A percentile compares a stretch with the other conserved stretches of the same genome.
Conservation (phyloP, 2,797 vertebrate genomes). For the Calcarius lapponicus region DNA sequence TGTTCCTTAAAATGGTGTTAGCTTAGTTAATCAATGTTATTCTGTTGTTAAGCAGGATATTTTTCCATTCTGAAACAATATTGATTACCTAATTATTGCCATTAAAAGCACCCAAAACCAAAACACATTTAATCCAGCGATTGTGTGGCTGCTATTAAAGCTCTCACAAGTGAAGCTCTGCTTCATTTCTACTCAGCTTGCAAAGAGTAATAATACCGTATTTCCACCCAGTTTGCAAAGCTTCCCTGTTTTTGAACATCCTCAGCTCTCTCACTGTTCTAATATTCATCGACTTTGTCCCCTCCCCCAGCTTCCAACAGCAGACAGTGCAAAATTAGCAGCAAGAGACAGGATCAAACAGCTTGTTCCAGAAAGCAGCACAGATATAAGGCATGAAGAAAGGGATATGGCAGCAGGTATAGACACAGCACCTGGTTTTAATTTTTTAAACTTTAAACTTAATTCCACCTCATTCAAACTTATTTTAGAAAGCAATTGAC, state of each 20-base stretch:
- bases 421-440: neutral
- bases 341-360: neutral
- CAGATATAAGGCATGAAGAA: neutral
- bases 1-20: conserved; percentile 46
- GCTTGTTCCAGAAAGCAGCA: neutral
- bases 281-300: neutral
- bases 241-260: neutral
- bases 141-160: neutral
- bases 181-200: neutral
- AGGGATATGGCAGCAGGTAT: neutral
- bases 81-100: conserved; percentile 60
- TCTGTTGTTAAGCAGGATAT: conserved; percentile 53
- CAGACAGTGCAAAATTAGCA: neutral
- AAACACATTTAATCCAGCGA: neutral
- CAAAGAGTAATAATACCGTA: neutral
- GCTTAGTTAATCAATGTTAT: conserved; percentile 54
- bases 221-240: neutral
- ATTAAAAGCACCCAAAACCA: conserved; percentile 45
- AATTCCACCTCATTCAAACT: conserved; percentile 10
- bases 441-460: conserved; percentile 6
- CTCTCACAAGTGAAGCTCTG: neutral
- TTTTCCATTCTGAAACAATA: conserved; percentile 59
- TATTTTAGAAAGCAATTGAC: conserved; percentile 47
- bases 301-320: neutral
- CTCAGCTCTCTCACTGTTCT: neutral